Base-by-base conservation (phyloP, 2,888 invertebrate species). In the Auanema freiburgensis region DNA sequence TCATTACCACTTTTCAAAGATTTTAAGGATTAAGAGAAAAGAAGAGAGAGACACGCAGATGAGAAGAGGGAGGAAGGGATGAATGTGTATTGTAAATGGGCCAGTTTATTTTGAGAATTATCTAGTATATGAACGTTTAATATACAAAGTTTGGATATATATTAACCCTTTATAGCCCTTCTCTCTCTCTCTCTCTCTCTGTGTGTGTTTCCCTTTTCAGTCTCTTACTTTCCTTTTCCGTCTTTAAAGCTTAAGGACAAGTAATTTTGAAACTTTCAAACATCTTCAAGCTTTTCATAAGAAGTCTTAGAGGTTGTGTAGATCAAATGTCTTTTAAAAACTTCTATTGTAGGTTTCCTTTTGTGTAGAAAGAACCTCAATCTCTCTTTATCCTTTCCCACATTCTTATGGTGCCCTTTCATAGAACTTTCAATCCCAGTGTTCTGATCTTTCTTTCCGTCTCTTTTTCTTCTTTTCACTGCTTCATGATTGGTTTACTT, bases 71-170 rank as follows among this genome's bases (percentile, higher is more conserved):
- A 33, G 33, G 8, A 33, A 8, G 3, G 33, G 8, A 33, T 33
- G 33, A 33, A 33, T 33, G 33, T 8, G 4, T 33, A 8, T 33
- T 8, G 33, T 33, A 33, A 33, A 33, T 33, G 33, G 33, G 33
- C 33, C 8, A 33, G 33, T 33, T 33, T 33, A 33, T 33, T 5
- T 33, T 33, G 8, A 33, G 33, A 33, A 50, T n/a, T 50, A 23
- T 11, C n/a, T 46, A 43, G 52, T 0, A 21, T 52, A 8, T 52
- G 53, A 41, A n/a, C 59, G 44, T 50, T 63, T 5, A 49, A 46
- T 33, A 33, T 33, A 33, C 33, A 33, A 33, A 5, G 33, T 33
- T 33, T 33, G 33, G 33, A 33, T 33, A 33, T 33, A 33, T 33
- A 33, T 33, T 33, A 33, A 8, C 33, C 8, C 33, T 8, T 33